phyloP scores from a whole-genome alignment of 2,888 invertebrate species.

The Stomorhina lunata region DNA sequence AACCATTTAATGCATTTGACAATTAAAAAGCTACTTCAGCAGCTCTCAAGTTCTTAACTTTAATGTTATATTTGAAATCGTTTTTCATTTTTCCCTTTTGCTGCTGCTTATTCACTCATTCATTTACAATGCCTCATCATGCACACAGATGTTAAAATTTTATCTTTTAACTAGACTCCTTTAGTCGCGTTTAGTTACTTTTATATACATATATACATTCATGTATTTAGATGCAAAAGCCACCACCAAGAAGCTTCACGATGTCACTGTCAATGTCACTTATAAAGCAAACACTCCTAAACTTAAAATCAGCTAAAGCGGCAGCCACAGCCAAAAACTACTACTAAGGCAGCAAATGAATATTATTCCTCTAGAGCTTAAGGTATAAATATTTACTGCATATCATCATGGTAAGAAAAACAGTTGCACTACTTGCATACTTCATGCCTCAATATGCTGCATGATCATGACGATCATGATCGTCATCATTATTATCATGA shows the following conservation, averaged over 20 bases:
- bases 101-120: neutral
- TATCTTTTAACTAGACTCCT: constrained; percentile 54
- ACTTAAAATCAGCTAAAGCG: constrained; percentile 25
- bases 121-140: neutral
- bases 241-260: constrained; percentile 68
- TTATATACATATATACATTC: neutral
- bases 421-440: constrained; percentile 65
- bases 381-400: constrained; percentile 63
- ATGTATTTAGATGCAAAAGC: too few species aligned
- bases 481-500: too few species aligned
- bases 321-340: neutral
- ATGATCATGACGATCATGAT: constrained; percentile 18
- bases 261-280: constrained; percentile 79
- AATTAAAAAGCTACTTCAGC: constrained; percentile 77
- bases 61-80: constrained; percentile 30
- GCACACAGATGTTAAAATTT: constrained; percentile 57
- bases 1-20: constrained; percentile 70
- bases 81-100: constrained; percentile 34
- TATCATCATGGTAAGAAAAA: constrained; percentile 56
- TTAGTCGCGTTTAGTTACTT: constrained; percentile 1
- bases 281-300: constrained; percentile 68
- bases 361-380: constrained; percentile 33
- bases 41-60: constrained; percentile 73
- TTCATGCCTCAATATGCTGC: constrained; percentile 41
- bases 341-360: neutral